These are phyloP conservation scores for Heterotilapia buettikoferi DNA, from an alignment of 2,113 vertebrate species.

Conservation along the genomic window DNA sequence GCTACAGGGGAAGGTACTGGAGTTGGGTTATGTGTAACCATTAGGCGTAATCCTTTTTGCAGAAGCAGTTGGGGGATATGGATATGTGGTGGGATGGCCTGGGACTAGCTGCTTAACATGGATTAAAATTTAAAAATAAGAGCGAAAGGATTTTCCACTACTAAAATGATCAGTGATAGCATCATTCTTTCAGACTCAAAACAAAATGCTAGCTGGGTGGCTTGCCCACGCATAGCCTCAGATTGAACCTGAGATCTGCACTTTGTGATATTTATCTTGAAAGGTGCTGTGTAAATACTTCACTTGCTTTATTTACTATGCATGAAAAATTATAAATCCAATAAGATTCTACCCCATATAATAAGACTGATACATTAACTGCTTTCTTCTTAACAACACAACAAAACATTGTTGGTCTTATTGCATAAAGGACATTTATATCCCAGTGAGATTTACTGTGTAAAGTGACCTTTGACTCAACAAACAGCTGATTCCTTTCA, in stretches of 20 bases:
- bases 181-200: not conserved
- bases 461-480: not conserved
- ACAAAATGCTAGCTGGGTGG: not conserved
- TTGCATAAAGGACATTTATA: not conserved
- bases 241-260: not conserved
- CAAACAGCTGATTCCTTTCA: not conserved
- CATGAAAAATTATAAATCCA: not conserved
- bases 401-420: not conserved
- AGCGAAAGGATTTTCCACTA: not conserved
- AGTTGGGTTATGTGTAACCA: not conserved
- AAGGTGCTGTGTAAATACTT: not conserved
- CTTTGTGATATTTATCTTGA: not conserved
- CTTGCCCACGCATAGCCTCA: not conserved
- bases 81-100: not conserved
- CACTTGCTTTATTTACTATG: not conserved
- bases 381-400: not conserved
- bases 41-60: not conserved
- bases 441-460: not conserved
- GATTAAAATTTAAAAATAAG: not conserved
- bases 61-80: not conserved
- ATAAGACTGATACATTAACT: not conserved
- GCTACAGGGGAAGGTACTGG: not conserved
- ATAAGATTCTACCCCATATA: not conserved
- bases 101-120: not conserved
- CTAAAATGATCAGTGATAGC: not conserved